Conservation (phyloP, 2,888 invertebrate species). For the Macrophya annulata region DNA sequence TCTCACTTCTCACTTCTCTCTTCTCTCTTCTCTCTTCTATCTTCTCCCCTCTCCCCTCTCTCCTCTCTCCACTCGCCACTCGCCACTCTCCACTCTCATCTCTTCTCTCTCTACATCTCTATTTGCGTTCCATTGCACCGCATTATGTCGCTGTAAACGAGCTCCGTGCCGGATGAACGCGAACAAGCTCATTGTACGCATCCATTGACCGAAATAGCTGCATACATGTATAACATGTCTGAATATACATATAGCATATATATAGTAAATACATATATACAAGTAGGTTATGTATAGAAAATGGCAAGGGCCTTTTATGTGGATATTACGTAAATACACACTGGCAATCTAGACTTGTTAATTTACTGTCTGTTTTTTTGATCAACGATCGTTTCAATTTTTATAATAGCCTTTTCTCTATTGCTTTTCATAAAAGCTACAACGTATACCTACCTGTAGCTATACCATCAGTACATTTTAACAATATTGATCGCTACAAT, state of each 20-base stretch:
- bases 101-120: constrained; percentile 10
- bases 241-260: not conserved
- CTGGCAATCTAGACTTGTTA: constrained; percentile 15
- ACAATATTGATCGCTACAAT: not conserved
- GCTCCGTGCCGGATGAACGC: constrained; percentile 37
- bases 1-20: too few relatives aligned
- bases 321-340: constrained; percentile 13
- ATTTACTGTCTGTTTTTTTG: not conserved
- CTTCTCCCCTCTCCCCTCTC: not conserved
- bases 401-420: constrained; percentile 4
- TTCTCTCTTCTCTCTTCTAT: not conserved
- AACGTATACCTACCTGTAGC: not conserved
- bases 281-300: not conserved
- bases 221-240: too few relatives aligned
- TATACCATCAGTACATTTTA: not conserved
- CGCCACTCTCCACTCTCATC: too few relatives aligned
- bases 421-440: not conserved
- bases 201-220: constrained; percentile 36
- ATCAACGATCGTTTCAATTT: constrained; percentile 3
- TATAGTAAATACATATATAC: not conserved
- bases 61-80: too few relatives aligned
- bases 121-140: constrained; percentile 36
- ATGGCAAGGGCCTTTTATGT: constrained; percentile 13
- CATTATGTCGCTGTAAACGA: constrained; percentile 42
- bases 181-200: constrained; percentile 33